A percentile compares a stretch with the other conserved stretches of the same genome.
Conservation (phyloP, 2,797 vertebrate species). For the Serranus cabrilla region DNA sequence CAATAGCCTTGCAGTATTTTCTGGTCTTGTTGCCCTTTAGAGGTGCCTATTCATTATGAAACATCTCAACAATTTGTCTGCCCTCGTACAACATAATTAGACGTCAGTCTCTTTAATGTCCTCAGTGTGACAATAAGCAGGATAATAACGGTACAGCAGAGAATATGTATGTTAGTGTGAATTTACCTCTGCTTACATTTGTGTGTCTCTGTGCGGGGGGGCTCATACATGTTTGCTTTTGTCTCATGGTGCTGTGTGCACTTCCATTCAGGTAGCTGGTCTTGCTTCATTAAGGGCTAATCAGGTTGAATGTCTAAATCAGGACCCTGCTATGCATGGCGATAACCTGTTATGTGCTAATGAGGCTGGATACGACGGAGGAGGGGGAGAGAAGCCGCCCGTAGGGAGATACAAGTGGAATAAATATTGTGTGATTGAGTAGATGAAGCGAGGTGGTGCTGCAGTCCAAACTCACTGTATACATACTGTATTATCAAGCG, state of each 20-base stretch:
- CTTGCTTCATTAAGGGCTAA: constrained; percentile 86
- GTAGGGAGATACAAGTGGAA: constrained; percentile 75
- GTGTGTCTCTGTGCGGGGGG: constrained; percentile 23
- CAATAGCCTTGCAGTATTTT: neutral
- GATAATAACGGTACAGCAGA: neutral
- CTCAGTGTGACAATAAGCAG: constrained; percentile 13
- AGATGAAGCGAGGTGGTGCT: constrained; percentile 47
- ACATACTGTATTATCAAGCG: neutral
- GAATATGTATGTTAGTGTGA: constrained; percentile 17
- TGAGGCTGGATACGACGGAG: constrained; percentile 84
- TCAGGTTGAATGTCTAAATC: constrained; percentile 90
- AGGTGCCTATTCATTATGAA: constrained; percentile 18
- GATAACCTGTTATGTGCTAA: constrained; percentile 92
- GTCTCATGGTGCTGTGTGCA: constrained; percentile 60
- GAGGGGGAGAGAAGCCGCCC: constrained; percentile 51
- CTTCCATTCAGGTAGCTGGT: constrained; percentile 74
- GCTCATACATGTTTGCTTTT: constrained; percentile 41
- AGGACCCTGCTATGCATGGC: constrained; percentile 90
- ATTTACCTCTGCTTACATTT: constrained; percentile 19
- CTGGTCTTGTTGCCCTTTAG: constrained; percentile 4
- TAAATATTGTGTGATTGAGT: constrained; percentile 63
- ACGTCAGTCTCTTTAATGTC: neutral
- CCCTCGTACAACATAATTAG: constrained; percentile 21
- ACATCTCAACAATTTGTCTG: constrained; percentile 37
- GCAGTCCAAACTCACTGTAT: constrained; percentile 16